phyloP scores from a whole-genome alignment of 2,113 vertebrate genomes.

The Cynoglossus semilaevis region DNA sequence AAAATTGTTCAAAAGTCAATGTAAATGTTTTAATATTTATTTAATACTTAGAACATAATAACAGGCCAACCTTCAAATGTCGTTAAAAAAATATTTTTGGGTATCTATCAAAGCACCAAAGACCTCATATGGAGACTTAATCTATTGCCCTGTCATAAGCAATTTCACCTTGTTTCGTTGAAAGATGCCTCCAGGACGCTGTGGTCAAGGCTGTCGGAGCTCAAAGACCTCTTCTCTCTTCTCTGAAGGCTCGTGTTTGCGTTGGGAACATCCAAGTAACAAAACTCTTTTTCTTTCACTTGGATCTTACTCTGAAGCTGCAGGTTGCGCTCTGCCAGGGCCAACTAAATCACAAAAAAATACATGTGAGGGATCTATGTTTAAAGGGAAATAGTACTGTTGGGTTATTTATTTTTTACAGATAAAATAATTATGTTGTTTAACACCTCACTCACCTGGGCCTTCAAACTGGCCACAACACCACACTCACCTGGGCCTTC shows the following conservation, averaged over 20 bases:
- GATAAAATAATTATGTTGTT: no score
- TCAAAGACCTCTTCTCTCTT: constrained; percentile 62
- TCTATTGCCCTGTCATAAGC: neutral
- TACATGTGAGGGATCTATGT: neutral
- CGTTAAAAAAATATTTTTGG: no score
- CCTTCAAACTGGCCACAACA: constrained; percentile 73
- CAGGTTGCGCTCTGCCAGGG: constrained; percentile 79
- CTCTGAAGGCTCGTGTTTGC: constrained; percentile 24
- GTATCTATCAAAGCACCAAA: no score
- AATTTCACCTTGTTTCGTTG: constrained; percentile 77
- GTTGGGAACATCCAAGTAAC: constrained; percentile 18
- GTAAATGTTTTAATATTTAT: no score
- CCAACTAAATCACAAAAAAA: constrained; percentile 70
- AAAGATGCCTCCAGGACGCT: constrained; percentile 77
- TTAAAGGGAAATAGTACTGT: neutral
- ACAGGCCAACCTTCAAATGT: no score
- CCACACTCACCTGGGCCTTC: constrained; percentile 81
- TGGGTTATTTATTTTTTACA: no score
- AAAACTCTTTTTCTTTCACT: constrained; percentile 41
- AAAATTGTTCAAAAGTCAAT: neutral
- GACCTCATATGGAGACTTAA: no score
- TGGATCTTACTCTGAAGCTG: constrained; percentile 71
- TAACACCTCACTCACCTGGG: constrained; percentile 77
- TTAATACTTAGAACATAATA: no score
- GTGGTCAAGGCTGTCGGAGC: constrained; percentile 85